Evolutionary conservation across 23 tunicate species (phyloP).

Genomic region (Styela clava): DNA sequence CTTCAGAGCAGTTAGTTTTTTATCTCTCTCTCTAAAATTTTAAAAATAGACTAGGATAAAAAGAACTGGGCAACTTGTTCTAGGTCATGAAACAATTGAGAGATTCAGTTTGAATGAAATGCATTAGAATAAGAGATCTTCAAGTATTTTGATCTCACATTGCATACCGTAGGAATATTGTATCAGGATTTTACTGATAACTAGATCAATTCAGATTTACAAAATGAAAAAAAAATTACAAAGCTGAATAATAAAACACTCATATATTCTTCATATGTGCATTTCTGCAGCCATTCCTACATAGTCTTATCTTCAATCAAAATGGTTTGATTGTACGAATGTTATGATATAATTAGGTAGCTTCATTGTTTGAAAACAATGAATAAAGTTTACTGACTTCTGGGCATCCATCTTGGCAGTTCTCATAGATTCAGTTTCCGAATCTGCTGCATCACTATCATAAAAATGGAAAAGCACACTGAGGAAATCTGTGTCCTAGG

Average conservation of each 20-base stretch:
- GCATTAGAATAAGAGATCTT: too few relatives aligned
- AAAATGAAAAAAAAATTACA: background rate
- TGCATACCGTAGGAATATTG: background rate
- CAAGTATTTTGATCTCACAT: too few relatives aligned
- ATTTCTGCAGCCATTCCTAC: too few relatives aligned
- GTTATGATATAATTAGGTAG: too few relatives aligned
- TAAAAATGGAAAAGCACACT: slow-evolving; percentile 83
- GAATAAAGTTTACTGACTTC: slow-evolving; percentile 29
- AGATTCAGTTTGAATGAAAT: background rate
- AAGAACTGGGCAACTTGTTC: background rate
- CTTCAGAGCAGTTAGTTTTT: slow-evolving; percentile 1
- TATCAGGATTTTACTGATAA: background rate
- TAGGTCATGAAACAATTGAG: too few relatives aligned
- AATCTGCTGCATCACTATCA: slow-evolving; percentile 60
- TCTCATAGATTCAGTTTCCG: slow-evolving; percentile 31
- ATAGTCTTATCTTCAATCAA: too few relatives aligned
- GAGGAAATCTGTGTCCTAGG: slow-evolving; percentile 87
- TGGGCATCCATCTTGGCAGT: slow-evolving; percentile 45
- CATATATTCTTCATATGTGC: too few relatives aligned
- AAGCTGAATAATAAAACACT: too few relatives aligned
- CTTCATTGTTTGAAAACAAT: too few relatives aligned
- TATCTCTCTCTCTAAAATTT: slow-evolving; percentile 20
- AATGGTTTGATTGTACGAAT: too few relatives aligned
- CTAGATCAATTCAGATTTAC: background rate
- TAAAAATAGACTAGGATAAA: background rate